Percentiles rank a stretch among this genome's conserved stretches.
phyloP scores from a whole-genome alignment of 2,888 invertebrate genomes.

The Crepidodera aurea region DNA sequence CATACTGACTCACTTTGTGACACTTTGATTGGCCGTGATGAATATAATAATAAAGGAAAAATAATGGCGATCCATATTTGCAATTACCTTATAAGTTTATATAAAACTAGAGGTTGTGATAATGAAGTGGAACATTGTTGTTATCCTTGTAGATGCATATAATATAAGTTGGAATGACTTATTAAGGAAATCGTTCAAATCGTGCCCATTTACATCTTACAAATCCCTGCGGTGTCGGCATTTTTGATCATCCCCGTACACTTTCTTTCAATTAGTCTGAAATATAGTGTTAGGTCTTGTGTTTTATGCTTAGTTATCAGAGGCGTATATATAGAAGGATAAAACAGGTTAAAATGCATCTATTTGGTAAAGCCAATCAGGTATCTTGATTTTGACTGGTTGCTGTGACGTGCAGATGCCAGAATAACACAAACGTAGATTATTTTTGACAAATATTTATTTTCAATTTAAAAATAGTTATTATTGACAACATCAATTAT shows the following conservation, averaged over 20 bases:
- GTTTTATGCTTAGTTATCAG: too few species aligned
- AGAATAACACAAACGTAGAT: too few species aligned
- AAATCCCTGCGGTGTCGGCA: conserved; percentile 1
- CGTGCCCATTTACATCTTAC: neutral
- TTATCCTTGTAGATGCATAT: neutral
- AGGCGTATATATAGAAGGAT: too few species aligned
- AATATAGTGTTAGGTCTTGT: too few species aligned
- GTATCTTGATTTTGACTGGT: too few species aligned
- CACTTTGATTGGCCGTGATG: conserved; percentile 8
- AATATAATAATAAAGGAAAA: conserved; percentile 3
- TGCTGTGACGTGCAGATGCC: too few species aligned
- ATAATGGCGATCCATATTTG: conserved; percentile 5
- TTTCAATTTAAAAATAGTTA: too few species aligned
- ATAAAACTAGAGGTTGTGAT: conserved; percentile 8
- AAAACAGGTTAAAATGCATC: too few species aligned
- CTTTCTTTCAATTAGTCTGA: neutral
- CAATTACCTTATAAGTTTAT: conserved; percentile 3
- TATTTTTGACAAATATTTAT: too few species aligned
- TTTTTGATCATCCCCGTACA: neutral
- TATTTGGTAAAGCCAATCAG: too few species aligned
- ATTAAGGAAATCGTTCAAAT: neutral
- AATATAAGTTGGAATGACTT: too few species aligned
- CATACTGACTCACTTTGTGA: neutral
- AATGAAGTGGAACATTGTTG: conserved; percentile 3
- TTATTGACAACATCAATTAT: too few species aligned